These are phyloP conservation scores for Peromyscus aztecus DNA, from an alignment of 2,797 vertebrate genomes.

Conservation along the genomic window DNA sequence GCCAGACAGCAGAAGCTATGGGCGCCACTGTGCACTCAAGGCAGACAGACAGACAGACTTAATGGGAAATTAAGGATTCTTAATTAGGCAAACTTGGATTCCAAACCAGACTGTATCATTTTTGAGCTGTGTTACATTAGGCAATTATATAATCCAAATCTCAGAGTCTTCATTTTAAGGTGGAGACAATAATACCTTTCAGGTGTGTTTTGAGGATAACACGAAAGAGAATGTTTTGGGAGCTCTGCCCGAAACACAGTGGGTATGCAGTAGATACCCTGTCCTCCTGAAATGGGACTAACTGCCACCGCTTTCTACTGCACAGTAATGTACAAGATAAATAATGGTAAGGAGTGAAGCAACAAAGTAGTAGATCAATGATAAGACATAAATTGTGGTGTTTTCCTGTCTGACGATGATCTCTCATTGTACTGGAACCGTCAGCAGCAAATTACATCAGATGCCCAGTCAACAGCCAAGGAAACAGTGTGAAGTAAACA, in stretches of 20 bases:
- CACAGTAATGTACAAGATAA: constrained; percentile 43
- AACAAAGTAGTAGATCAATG: constrained; percentile 49
- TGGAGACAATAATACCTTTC: constrained; percentile 22
- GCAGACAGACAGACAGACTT: background rate
- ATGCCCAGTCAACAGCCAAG: constrained; percentile 42
- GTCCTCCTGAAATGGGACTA: constrained; percentile 50
- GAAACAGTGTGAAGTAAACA: constrained; percentile 6
- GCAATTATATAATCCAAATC: constrained; percentile 15
- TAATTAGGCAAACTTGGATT: constrained; percentile 8
- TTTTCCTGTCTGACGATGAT: constrained; percentile 32
- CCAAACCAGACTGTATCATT: background rate
- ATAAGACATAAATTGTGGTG: constrained; percentile 6
- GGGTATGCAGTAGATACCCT: background rate
- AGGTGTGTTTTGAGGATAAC: constrained; percentile 8
- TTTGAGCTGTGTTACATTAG: constrained; percentile 28
- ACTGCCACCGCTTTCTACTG: constrained; percentile 1
- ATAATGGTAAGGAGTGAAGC: background rate
- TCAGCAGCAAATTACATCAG: constrained; percentile 36
- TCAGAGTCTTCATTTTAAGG: constrained; percentile 56
- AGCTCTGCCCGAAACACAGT: background rate
- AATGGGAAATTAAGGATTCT: background rate
- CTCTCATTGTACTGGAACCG: constrained; percentile 32
- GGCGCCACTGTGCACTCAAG: background rate
- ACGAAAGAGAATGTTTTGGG: constrained; percentile 29
- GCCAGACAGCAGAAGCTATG: background rate